Evolutionary conservation across 2,797 vertebrate species (phyloP).

Genomic region (Pangasius macronema): DNA sequence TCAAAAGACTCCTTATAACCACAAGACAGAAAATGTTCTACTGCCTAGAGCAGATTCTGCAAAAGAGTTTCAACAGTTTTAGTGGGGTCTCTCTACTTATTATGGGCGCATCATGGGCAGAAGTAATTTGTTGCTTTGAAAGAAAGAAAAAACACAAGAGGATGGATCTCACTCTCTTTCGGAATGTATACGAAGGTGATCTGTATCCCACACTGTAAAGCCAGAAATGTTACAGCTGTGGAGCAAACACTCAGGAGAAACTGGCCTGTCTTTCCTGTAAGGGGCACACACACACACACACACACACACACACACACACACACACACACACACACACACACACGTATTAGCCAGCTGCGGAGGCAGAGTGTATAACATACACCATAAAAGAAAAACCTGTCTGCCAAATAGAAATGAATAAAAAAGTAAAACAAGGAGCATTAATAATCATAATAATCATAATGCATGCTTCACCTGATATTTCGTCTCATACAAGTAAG

Average conservation of each 20-base stretch:
- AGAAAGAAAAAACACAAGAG: constrained; percentile 47
- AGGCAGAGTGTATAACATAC: not conserved
- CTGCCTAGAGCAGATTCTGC: not conserved
- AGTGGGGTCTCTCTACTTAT: not conserved
- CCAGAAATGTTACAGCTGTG: constrained; percentile 71
- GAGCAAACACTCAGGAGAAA: constrained; percentile 69
- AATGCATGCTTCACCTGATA: not conserved
- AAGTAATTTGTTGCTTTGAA: not conserved
- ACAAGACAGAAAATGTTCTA: not conserved
- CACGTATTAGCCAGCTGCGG: not conserved
- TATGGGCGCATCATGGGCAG: not conserved
- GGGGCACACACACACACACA: constrained; percentile 27
- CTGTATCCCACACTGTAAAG: constrained; percentile 76
- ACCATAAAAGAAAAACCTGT: not conserved
- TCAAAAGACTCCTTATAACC: not conserved
- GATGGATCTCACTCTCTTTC: constrained; percentile 64
- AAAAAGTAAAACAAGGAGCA: not conserved
- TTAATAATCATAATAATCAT: not conserved
- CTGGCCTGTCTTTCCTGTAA: constrained; percentile 68
- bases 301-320: not conserved
- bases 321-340: constrained; percentile 19
- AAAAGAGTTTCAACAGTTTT: not conserved
- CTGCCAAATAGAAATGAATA: not conserved
- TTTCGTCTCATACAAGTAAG: not conserved
- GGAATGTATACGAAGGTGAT: constrained; percentile 72